Conservation (phyloP, 2,113 vertebrate species). For the Gymnobelideus leadbeateri region DNA sequence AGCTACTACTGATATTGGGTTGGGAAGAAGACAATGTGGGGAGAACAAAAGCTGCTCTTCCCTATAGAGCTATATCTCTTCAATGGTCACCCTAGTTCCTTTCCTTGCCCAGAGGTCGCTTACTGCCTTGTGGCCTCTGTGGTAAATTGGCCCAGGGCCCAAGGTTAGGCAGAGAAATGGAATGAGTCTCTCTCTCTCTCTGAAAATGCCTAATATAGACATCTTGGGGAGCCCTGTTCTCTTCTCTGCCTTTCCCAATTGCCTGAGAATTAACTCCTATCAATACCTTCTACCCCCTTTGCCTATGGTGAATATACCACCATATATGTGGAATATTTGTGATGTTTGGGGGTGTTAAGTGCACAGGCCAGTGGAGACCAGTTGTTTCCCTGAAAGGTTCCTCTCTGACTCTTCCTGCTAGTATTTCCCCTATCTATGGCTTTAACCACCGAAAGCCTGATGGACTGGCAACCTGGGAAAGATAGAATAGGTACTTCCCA, state of each 20-base stretch:
- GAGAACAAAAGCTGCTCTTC: not conserved
- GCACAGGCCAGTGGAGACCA: not conserved
- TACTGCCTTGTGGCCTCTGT: conserved; percentile 19
- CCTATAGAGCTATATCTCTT: not conserved
- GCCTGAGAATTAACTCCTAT: not conserved
- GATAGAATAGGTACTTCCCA: not conserved
- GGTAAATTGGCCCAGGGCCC: conserved; percentile 67
- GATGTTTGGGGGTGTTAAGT: not conserved
- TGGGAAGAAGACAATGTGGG: not conserved
- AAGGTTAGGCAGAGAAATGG: conserved; percentile 62
- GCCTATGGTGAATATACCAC: not conserved
- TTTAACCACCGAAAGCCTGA: not conserved
- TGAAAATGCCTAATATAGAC: conserved; percentile 72
- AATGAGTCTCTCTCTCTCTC: conserved; percentile 22
- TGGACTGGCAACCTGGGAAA: not conserved
- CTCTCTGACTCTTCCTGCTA: not conserved
- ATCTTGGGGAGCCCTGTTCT: not conserved
- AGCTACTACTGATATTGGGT: not conserved
- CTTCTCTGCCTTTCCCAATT: not conserved
- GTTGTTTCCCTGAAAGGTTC: not conserved
- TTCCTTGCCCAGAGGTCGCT: not conserved
- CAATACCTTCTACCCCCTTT: not conserved
- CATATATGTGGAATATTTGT: no score
- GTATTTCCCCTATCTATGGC: not conserved
- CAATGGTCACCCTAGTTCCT: not conserved